Evolutionary conservation across 1,140 invertebrate species (phyloP).

Genomic region (fruit fly (Drosophila melanogaster)): DNA sequence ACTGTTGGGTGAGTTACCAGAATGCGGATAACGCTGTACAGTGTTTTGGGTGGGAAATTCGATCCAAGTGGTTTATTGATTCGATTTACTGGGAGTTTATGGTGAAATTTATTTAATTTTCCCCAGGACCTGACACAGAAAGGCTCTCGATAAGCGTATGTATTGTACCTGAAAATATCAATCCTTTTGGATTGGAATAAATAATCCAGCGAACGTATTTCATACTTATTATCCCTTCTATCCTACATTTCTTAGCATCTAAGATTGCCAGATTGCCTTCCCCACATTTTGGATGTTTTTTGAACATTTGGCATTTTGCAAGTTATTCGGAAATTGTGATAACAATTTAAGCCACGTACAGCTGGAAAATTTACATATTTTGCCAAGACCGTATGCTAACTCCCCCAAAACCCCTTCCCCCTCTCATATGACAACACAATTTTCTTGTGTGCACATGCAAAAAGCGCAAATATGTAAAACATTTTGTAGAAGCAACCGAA

Average conservation of each 20-base stretch:
- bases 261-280: background rate
- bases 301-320: slow-evolving; percentile 24
- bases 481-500: slow-evolving; percentile 55
- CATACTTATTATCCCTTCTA: too few species aligned
- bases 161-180: too few species aligned
- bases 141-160: too few species aligned
- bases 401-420: background rate
- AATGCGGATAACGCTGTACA: background rate
- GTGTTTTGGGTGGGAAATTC: background rate
- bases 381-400: slow-evolving; percentile 38
- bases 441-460: slow-evolving; percentile 46
- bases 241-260: slow-evolving; percentile 16
- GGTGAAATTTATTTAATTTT: too few species aligned
- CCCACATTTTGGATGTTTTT: slow-evolving; percentile 17
- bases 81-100: slow-evolving; percentile 8
- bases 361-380: slow-evolving; percentile 59
- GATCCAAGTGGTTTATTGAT: slow-evolving; percentile 28
- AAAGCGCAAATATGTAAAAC: slow-evolving; percentile 70
- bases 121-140: background rate
- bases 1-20: slow-evolving; percentile 18
- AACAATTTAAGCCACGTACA: slow-evolving; percentile 59
- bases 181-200: too few species aligned
- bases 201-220: too few species aligned
- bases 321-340: slow-evolving; percentile 46
- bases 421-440: slow-evolving; percentile 20